Conservation (phyloP, 2,888 invertebrate species). For the Strigamia transsilvanica region DNA sequence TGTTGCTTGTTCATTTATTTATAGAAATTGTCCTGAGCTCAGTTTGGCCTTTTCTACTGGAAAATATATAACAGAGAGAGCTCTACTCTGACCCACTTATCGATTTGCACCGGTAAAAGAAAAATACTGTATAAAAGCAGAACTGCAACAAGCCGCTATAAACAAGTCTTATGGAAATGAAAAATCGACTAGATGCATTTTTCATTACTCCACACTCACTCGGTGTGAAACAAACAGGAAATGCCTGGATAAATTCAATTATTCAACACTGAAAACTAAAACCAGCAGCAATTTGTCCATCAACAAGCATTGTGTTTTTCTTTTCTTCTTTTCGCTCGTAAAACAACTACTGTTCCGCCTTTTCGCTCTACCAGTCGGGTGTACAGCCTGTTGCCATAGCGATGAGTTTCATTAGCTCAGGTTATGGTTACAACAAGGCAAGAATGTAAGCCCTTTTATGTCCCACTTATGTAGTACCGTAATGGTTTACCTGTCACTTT, state of each 20-base stretch:
- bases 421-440: neutral
- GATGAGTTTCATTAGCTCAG: neutral
- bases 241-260: slow-evolving; percentile 26
- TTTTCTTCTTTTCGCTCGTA: neutral
- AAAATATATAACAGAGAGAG: neutral
- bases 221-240: neutral
- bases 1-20: slow-evolving; percentile 36
- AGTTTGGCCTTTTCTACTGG: slow-evolving; percentile 22
- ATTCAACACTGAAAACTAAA: neutral
- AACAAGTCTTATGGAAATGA: slow-evolving; percentile 30
- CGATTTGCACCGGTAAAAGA: slow-evolving; percentile 34
- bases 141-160: slow-evolving; percentile 20
- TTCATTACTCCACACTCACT: neutral
- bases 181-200: slow-evolving; percentile 16
- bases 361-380: neutral
- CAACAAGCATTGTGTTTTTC: neutral
- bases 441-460: slow-evolving; percentile 11
- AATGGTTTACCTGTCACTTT: slow-evolving; percentile 26
- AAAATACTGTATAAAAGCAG: slow-evolving; percentile 32
- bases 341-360: neutral
- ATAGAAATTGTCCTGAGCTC: slow-evolving; percentile 35
- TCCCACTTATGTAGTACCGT: neutral
- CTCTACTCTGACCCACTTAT: slow-evolving; percentile 45
- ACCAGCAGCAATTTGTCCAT: neutral
- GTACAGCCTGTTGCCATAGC: neutral